Evolutionary conservation across 1,140 invertebrate genomes (phyloP).

Genomic region (Battus philenor): DNA sequence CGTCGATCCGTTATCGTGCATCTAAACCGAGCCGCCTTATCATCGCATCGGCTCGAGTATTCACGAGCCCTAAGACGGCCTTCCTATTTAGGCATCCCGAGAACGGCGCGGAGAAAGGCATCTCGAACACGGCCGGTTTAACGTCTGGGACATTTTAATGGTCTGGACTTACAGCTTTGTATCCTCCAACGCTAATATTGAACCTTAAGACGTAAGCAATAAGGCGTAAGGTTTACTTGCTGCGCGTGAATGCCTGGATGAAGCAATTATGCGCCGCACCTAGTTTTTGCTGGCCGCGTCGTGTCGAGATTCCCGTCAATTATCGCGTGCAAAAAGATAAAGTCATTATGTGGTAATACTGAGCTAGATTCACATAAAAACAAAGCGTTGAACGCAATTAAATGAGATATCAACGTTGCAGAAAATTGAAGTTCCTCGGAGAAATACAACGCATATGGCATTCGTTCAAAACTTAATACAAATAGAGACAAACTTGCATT

Average conservation of each 20-base stretch:
- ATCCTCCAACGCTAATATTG: no score
- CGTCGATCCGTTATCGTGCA: conserved; percentile 11
- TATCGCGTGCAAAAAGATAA: conserved; percentile 15
- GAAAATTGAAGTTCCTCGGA: no score
- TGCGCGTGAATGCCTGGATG: conserved; percentile 20
- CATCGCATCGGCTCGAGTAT: neutral
- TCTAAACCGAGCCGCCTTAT: neutral
- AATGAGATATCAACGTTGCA: conserved; percentile 11
- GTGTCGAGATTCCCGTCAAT: conserved; percentile 21
- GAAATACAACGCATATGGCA: no score
- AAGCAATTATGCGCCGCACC: conserved; percentile 31
- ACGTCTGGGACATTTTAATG: conserved; percentile 16
- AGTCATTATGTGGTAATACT: conserved; percentile 15
- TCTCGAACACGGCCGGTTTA: conserved; percentile 5
- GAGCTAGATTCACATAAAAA: conserved; percentile 5
- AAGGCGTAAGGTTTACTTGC: no score
- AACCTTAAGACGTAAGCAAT: no score
- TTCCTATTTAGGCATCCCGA: conserved; percentile 11
- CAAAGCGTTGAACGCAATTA: conserved; percentile 6
- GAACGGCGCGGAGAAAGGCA: conserved; percentile 1
- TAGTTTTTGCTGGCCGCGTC: conserved; percentile 24
- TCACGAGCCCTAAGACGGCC: neutral
- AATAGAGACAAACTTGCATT: no score
- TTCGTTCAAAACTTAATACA: no score
- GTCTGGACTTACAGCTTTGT: neutral